phyloP scores from a whole-genome alignment of 64 coral and sea anemone genomes.

The Anthopleura sola region DNA sequence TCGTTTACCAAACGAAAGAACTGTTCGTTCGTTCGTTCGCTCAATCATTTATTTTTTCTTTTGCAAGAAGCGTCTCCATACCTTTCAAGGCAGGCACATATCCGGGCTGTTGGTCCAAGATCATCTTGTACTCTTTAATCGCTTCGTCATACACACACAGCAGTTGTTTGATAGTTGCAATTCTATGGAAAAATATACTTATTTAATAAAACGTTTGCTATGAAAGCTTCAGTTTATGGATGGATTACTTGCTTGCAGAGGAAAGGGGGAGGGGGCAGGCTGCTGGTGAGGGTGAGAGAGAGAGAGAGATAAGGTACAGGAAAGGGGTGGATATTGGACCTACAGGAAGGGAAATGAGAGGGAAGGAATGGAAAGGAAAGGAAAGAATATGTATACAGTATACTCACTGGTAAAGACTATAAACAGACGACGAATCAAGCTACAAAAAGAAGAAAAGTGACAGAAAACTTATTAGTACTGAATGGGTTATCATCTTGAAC shows the following conservation, averaged over 20 bases:
- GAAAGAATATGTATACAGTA: background rate
- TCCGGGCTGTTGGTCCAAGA: constrained; percentile 59
- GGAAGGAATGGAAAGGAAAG: background rate
- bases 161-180: constrained; percentile 87
- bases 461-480: background rate
- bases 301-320: too few relatives aligned
- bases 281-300: too few relatives aligned
- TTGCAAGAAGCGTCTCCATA: background rate
- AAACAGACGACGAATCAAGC: constrained; percentile 32
- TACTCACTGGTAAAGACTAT: constrained; percentile 68
- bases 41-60: background rate
- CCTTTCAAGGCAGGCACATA: constrained; percentile 96
- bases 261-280: too few relatives aligned
- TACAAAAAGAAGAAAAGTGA: background rate
- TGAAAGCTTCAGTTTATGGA: too few relatives aligned
- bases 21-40: too few relatives aligned
- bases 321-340: too few relatives aligned
- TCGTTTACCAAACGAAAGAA: too few relatives aligned
- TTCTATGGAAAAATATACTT: constrained; percentile 11
- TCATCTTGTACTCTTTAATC: constrained; percentile 75
- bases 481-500: too few relatives aligned
- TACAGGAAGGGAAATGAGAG: too few relatives aligned
- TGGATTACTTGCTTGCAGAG: too few relatives aligned
- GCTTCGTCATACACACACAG: constrained; percentile 81
- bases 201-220: too few relatives aligned